Evolutionary conservation across 2,888 invertebrate genomes (phyloP).

Genomic region (Drosophila suboccidentalis): DNA sequence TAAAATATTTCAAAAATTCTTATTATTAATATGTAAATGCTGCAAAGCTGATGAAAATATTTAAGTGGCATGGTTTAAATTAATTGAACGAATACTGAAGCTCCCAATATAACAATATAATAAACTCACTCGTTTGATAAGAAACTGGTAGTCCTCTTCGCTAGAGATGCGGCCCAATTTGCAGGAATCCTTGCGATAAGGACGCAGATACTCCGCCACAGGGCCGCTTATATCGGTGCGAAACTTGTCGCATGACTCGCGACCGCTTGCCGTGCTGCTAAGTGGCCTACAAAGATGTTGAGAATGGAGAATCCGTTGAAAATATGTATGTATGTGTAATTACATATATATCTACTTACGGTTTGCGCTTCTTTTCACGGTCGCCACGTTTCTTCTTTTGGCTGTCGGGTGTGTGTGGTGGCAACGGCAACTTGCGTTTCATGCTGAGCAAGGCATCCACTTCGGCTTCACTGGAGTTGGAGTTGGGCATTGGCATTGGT

Average conservation of each 20-base stretch:
- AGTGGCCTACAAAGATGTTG: not conserved
- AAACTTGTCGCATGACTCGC: slow-evolving; percentile 58
- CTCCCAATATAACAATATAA: no score
- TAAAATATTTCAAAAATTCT: not conserved
- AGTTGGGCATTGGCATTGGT: not conserved
- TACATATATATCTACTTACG: not conserved
- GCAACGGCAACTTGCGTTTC: slow-evolving; percentile 51
- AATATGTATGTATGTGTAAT: no score
- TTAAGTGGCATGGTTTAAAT: no score
- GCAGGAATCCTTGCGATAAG: slow-evolving; percentile 94
- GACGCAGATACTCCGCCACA: slow-evolving; percentile 83
- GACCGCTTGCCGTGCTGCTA: slow-evolving; percentile 35
- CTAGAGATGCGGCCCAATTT: slow-evolving; percentile 93
- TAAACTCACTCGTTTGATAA: slow-evolving; percentile 58
- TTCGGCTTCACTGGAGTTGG: not conserved
- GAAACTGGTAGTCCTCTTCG: slow-evolving; percentile 90
- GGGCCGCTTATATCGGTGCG: slow-evolving; percentile 58
- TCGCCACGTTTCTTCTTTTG: slow-evolving; percentile 54
- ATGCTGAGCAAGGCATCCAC: slow-evolving; percentile 3
- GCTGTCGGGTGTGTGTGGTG: not conserved
- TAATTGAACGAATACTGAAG: no score
- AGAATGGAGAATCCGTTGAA: no score
- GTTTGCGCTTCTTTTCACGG: slow-evolving; percentile 21
- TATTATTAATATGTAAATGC: not conserved
- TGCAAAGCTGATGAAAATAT: no score